Conservation (phyloP, 2,888 invertebrate genomes). For the Neocrepidodera transversa region DNA sequence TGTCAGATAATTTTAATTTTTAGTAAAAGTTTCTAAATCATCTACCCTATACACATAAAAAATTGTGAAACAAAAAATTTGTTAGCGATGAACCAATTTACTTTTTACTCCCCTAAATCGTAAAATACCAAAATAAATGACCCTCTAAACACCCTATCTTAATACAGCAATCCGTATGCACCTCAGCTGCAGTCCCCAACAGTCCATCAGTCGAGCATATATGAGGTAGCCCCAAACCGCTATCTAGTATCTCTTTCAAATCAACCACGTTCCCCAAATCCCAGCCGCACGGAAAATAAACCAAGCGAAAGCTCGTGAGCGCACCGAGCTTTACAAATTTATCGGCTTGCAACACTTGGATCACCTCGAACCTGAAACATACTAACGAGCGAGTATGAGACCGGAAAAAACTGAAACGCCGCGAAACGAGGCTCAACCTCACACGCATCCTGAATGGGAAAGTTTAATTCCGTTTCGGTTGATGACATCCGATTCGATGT, state of each 20-base stretch:
- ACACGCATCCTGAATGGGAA: conserved; percentile 34
- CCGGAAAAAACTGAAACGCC: conserved; percentile 28
- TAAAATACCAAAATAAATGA: too few relatives aligned
- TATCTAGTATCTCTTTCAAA: not conserved
- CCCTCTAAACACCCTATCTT: not conserved
- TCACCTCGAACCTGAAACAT: conserved; percentile 8
- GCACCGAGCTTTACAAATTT: conserved; percentile 6
- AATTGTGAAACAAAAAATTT: too few relatives aligned
- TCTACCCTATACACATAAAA: too few relatives aligned
- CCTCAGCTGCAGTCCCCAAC: not conserved
- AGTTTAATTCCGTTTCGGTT: conserved; percentile 18
- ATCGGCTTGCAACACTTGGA: conserved; percentile 15
- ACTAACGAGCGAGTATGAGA: conserved; percentile 11
- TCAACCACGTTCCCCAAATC: conserved; percentile 6
- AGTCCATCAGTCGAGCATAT: not conserved
- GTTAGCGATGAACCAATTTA: too few relatives aligned
- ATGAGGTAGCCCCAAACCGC: too few relatives aligned
- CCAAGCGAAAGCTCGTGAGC: conserved; percentile 11
- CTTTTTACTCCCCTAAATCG: too few relatives aligned
- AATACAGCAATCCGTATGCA: conserved; percentile 4
- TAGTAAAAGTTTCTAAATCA: too few relatives aligned
- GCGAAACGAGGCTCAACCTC: conserved; percentile 27
- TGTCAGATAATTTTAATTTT: too few relatives aligned
- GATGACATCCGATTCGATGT: conserved; percentile 19
- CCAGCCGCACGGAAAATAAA: conserved; percentile 3